A percentile compares a stretch with the other conserved stretches of the same genome.
Conservation (phyloP, 2,888 invertebrate genomes). For the Drosophila tanythrix region DNA sequence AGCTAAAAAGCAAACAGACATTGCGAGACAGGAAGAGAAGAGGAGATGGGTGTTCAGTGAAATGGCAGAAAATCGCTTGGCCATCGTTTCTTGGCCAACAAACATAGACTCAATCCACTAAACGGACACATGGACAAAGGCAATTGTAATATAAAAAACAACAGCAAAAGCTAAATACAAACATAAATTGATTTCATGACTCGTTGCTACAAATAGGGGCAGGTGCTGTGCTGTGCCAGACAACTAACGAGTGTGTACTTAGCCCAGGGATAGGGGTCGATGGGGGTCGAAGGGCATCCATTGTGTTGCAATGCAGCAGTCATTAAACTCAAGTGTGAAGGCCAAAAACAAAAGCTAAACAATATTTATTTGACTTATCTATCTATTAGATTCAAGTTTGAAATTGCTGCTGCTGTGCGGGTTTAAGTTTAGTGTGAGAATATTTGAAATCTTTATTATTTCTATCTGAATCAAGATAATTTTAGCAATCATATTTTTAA, state of each 20-base stretch:
- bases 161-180: constrained; percentile 56
- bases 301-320: constrained; percentile 43
- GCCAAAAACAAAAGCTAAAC: constrained; percentile 23
- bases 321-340: constrained; percentile 46
- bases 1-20: constrained; percentile 37
- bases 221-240: constrained; percentile 18
- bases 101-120: constrained; percentile 13
- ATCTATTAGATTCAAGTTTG: neutral
- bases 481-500: neutral
- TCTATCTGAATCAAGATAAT: neutral
- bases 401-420: neutral
- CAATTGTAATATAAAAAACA: constrained; percentile 21
- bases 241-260: constrained; percentile 14
- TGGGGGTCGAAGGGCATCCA: constrained; percentile 3
- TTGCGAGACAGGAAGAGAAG: constrained; percentile 29
- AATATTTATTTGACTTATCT: constrained; percentile 1
- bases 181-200: constrained; percentile 76
- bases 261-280: neutral
- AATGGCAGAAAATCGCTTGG: constrained; percentile 54
- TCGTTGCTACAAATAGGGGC: constrained; percentile 42
- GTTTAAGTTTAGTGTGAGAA: neutral
- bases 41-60: constrained; percentile 35
- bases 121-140: constrained; percentile 33
- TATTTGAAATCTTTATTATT: neutral
- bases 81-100: constrained; percentile 39